Percentiles rank a stretch among this genome's conserved stretches.
These are phyloP conservation scores for Cranoglanis bouderius DNA, from an alignment of 2,113 vertebrate species.

Conservation along the genomic window DNA sequence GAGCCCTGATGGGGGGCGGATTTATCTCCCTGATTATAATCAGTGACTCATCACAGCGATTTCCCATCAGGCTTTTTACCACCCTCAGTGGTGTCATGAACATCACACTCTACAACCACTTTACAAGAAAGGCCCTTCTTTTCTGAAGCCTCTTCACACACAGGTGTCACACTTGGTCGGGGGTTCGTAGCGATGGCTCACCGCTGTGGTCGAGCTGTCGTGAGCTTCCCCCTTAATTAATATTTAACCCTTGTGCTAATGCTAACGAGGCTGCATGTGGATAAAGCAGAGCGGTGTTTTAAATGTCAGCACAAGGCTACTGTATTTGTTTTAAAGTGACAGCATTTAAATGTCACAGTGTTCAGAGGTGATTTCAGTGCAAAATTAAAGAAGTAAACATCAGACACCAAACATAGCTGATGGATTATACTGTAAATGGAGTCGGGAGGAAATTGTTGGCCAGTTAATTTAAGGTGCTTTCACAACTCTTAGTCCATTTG, in stretches of 20 bases:
- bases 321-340: background rate
- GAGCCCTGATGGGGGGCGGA: constrained; percentile 19
- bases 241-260: constrained; percentile 26
- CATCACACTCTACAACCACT: background rate
- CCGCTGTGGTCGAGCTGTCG: background rate
- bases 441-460: background rate
- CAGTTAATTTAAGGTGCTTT: too few species aligned
- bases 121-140: background rate
- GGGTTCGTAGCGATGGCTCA: background rate
- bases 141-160: constrained; percentile 1
- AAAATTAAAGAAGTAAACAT: background rate
- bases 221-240: constrained; percentile 41
- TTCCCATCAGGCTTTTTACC: constrained; percentile 22
- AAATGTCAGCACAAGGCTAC: constrained; percentile 21
- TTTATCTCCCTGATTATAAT: constrained; percentile 41
- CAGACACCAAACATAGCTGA: background rate
- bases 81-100: background rate
- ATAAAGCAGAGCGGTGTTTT: background rate
- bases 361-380: background rate
- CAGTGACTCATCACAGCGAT: constrained; percentile 28
- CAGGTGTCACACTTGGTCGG: background rate
- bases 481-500: background rate
- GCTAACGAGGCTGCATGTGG: constrained; percentile 42
- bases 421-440: background rate
- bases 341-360: background rate